These are phyloP conservation scores for Wiebesia pumilae DNA, from an alignment of 1,140 invertebrate genomes.

Conservation along the genomic window DNA sequence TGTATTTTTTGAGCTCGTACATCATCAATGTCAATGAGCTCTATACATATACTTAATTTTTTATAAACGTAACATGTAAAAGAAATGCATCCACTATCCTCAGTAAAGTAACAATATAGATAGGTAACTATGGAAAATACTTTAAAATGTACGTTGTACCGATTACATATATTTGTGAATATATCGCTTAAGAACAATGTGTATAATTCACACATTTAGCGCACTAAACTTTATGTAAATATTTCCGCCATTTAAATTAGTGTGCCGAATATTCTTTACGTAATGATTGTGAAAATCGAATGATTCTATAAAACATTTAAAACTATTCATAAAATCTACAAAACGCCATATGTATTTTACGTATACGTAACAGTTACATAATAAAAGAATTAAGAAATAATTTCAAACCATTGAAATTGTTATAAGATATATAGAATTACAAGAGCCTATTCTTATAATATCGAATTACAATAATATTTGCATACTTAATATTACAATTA, in stretches of 20 bases:
- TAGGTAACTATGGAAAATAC: not conserved
- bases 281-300: not conserved
- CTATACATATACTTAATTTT: not conserved
- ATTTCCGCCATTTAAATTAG: not conserved
- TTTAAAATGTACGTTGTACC: not conserved
- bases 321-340: not conserved
- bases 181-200: not conserved
- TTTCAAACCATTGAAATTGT: not conserved
- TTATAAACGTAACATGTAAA: not conserved
- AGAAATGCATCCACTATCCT: not conserved
- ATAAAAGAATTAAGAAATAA: not conserved
- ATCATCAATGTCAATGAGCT: not conserved
- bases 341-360: not conserved
- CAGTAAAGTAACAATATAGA: too few species aligned
- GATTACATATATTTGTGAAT: not conserved
- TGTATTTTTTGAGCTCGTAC: too few species aligned
- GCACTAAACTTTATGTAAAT: not conserved
- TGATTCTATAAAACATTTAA: not conserved
- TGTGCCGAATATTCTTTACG: not conserved
- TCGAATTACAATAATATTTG: not conserved
- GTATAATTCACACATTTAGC: not conserved
- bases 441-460: not conserved
- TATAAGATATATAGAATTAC: not conserved
- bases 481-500: not conserved
- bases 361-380: not conserved